A percentile compares a stretch with the other conserved stretches of the same genome.
These are phyloP conservation scores for Drosophila anomelani DNA, from an alignment of 2,888 invertebrate genomes.

Conservation along the genomic window DNA sequence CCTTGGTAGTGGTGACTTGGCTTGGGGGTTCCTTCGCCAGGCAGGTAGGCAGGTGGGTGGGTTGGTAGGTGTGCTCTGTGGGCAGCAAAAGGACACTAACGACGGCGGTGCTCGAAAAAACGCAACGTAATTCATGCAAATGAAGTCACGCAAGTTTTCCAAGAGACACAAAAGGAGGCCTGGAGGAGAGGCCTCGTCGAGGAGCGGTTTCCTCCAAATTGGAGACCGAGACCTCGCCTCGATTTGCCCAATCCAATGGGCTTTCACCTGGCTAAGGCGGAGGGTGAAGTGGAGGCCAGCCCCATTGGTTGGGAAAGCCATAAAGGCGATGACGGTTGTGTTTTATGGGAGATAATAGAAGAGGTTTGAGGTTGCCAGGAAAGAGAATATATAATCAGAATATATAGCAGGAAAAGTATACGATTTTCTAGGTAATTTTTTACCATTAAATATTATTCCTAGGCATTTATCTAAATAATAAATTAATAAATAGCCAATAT, in stretches of 20 bases:
- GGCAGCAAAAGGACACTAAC: conserved; percentile 65
- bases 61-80: conserved; percentile 29
- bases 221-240: conserved; percentile 12
- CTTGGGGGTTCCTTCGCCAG: not conserved
- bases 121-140: conserved; percentile 80
- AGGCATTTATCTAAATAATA: not conserved
- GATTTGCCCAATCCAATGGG: conserved; percentile 49
- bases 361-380: not conserved
- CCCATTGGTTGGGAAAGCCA: conserved; percentile 3
- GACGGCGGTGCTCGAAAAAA: conserved; percentile 46
- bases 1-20: conserved; percentile 20
- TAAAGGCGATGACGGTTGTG: conserved; percentile 10
- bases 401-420: not conserved
- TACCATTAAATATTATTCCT: too few relatives aligned
- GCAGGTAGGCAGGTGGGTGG: conserved; percentile 4
- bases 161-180: conserved; percentile 13
- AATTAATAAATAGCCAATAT: not conserved
- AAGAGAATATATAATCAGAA: not conserved
- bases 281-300: conserved; percentile 9
- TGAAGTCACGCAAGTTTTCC: conserved; percentile 78
- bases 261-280: conserved; percentile 25
- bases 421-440: not conserved
- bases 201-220: conserved; percentile 4
- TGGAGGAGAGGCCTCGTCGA: not conserved
- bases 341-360: conserved; percentile 8